A percentile compares a stretch with the other conserved stretches of the same genome.
Conservation (phyloP, 2,797 vertebrate species). For the Gallinago solitaria region DNA sequence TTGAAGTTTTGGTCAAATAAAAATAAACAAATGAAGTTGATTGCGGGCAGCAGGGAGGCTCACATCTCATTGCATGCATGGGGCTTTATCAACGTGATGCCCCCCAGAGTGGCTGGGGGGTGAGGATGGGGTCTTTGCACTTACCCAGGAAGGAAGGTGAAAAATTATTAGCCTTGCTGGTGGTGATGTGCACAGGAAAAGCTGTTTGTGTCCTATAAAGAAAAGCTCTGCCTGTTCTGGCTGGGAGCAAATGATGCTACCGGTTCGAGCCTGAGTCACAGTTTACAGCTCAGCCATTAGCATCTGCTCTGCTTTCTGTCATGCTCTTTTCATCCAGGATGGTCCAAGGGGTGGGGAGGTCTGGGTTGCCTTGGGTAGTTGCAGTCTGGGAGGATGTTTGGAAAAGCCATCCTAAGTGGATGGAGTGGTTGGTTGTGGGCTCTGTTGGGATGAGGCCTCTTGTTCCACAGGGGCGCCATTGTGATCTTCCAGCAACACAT, state of each 20-base stretch:
- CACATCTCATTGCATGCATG: not conserved
- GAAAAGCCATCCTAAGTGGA: not conserved
- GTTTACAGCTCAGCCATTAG: not conserved
- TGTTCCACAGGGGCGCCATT: not conserved
- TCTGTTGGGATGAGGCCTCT: not conserved
- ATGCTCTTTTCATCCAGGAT: not conserved
- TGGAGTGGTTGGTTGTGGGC: rapidly evolving
- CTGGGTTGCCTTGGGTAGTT: rapidly evolving
- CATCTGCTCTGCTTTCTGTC: not conserved
- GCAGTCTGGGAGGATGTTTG: not conserved
- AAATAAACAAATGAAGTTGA: slow-evolving; percentile 46
- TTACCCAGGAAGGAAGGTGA: not conserved
- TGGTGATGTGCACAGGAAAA: not conserved
- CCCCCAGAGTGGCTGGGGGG: rapidly evolving
- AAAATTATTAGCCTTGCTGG: not conserved
- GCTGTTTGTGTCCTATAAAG: not conserved
- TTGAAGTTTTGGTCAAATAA: slow-evolving; percentile 12
- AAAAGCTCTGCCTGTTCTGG: not conserved
- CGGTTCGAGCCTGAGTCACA: rapidly evolving
- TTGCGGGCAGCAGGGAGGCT: not conserved
- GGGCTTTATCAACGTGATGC: rapidly evolving
- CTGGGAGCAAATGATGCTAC: not conserved
- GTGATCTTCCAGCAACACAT: not conserved
- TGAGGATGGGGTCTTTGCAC: not conserved
- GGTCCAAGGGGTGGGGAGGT: not conserved